Base-by-base conservation (phyloP, 2,888 invertebrate species). In the Eupithecia subumbrata region DNA sequence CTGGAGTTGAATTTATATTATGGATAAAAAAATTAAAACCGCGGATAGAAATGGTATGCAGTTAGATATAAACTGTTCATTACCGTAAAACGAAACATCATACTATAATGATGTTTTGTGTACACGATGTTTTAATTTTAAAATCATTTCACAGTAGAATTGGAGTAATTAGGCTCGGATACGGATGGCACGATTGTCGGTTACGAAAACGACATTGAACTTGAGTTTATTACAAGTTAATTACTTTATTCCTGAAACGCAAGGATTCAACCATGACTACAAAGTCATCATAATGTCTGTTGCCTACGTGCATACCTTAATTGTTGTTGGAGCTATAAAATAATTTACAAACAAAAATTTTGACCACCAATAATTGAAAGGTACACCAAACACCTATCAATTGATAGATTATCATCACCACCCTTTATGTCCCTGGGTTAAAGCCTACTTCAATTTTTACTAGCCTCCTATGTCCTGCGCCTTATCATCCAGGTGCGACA, bases 221-320 rank as follows among this genome's bases (percentile, higher is more conserved):
- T 73, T 73, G 77, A 43, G 22, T 43, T 68, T 45, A 34, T 80
- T 64, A 18, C 40, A 40, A 34, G 74, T 79, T 75, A 68, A 78
- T 78, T 77, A 80, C 69, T 43, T 67, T 37, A 40, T 67, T 67
- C 64, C 56, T 66, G 70, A n/a, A 52, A 37, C 63, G n/a, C 34
- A 40, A 60, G n/a, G 25, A 60, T 25, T 5, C 22, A 64, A 71
- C 34, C 60, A 34, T 64, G 22, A 64, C n/a, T n/a, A n/a, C n/a
- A n/a, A n/a, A n/a, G n/a, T n/a, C n/a, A n/a, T n/a, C n/a, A n/a
- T n/a, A n/a, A n/a, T n/a, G n/a, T n/a, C n/a, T n/a, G n/a, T n/a
- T n/a, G n/a, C n/a, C n/a, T n/a, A n/a, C n/a, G n/a, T n/a, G n/a
- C n/a, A n/a, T n/a, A n/a, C n/a, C n/a, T n/a, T n/a, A n/a, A n/a